Evolutionary conservation across 92 coral and sea anemone species (phyloP), one percentile per base, ranked within the genome.

Genomic region (Isaurus tuberculatus): DNA sequence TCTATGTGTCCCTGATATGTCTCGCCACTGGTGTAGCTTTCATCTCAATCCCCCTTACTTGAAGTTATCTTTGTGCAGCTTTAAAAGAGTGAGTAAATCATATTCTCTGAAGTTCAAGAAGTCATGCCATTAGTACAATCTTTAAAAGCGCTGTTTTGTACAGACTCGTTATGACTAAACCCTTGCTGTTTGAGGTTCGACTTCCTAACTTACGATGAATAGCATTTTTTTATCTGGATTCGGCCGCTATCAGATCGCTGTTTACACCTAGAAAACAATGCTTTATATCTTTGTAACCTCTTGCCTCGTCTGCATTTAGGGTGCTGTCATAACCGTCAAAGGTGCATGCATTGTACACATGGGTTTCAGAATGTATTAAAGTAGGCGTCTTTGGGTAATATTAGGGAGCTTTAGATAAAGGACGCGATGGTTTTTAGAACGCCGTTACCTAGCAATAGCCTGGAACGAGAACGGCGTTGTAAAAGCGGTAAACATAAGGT

Each of bases 391-490:
- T 73, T 84, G 73, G 88, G 63, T 73, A 80, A n/a, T n/a, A n/a
- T n/a, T 73, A 75, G 77, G 75, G 75, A 79, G 85, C 85, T 85
- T 28, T 31, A 46, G 89, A 36, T 78, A n/a, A n/a, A n/a, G n/a
- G n/a, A n/a, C n/a, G n/a, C n/a, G n/a, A n/a, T n/a, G n/a, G n/a
- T n/a, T n/a, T 75, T 27, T 25, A 79, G 79, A 66, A 86, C 80
- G 89, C 67, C 32, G 85, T 86, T 32, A 49, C 89, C 79, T 79
- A 48, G 80, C 68, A 49, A 86, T 78, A 69, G 84, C 64, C 75
- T 77, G 70, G 88, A 16, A 37, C 85, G 80, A 86, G 89, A 66
- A 36, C 85, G 85, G 80, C 89, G 89, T 78, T 79, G 71, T 86
- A 69, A 66, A 84, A 78, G 37, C 85, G 72, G 84, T 78, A 79